These are phyloP conservation scores for Danio rerio DNA, from an alignment of 2,113 vertebrate species.

Conservation along the genomic window GRCz12tu NC_133183.1:56797501-56798000, in stretches of 20 bases:
- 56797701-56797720: too few relatives aligned
- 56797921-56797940: neutral
- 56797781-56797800: neutral
- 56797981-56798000: neutral
- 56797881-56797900: neutral
- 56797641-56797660: too few relatives aligned
- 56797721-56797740: too few relatives aligned
- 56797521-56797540: too few relatives aligned
- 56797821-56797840: neutral
- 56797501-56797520: too few relatives aligned
- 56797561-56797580: too few relatives aligned
- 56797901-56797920: neutral
- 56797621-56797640: too few relatives aligned
- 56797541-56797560: too few relatives aligned
- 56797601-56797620: too few relatives aligned
- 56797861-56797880: neutral
- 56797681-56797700: too few relatives aligned
- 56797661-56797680: too few relatives aligned
- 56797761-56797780: neutral
- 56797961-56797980: neutral
- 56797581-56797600: too few relatives aligned
- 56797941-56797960: neutral
- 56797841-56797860: neutral
- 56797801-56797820: neutral
- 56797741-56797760: neutral